A percentile compares a stretch with the other conserved stretches of the same genome.
Evolutionary conservation across 2,113 vertebrate genomes (phyloP).

Genomic region (Desmodus rotundus): DNA sequence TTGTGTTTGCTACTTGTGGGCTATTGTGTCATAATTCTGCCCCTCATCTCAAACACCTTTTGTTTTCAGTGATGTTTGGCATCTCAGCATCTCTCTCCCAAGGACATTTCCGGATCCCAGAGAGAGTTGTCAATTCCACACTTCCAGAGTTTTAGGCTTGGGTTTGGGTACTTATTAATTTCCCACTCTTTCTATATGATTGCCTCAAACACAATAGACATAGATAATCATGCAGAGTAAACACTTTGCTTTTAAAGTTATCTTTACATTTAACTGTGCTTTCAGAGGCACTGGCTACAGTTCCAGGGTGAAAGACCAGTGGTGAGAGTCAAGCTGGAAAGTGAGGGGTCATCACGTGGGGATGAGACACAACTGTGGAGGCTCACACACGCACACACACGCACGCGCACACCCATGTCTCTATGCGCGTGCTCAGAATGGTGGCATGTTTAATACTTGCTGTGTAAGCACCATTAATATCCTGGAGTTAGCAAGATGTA

Average conservation of each 20-base stretch:
- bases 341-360: background rate
- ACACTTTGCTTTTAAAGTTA: background rate
- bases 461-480: background rate
- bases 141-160: background rate
- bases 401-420: background rate
- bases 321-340: background rate
- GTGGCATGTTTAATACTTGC: background rate
- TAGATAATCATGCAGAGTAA: background rate
- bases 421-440: background rate
- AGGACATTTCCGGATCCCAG: background rate
- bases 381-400: background rate
- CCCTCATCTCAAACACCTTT: background rate
- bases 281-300: background rate
- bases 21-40: background rate
- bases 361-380: background rate
- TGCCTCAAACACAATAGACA: background rate
- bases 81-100: background rate
- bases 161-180: background rate
- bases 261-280: constrained; percentile 17
- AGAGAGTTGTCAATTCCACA: background rate
- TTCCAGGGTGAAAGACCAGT: background rate
- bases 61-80: background rate
- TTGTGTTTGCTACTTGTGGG: too few relatives aligned
- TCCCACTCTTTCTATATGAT: background rate
- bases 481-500: background rate